Conservation (phyloP, 1,140 invertebrate genomes). For the Lasaia peninsularis region DNA sequence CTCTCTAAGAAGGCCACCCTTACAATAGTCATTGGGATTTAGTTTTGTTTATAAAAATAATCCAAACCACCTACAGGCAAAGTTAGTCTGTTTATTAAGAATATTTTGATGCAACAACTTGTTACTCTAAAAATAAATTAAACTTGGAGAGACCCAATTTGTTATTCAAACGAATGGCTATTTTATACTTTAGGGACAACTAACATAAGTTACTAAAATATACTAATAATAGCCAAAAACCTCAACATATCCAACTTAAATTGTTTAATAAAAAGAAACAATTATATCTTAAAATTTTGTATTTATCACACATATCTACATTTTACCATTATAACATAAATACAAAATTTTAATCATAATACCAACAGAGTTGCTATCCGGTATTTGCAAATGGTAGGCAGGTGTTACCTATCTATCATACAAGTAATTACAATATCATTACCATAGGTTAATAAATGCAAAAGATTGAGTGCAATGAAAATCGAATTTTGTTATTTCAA, state of each 20-base stretch:
- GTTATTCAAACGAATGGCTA: constrained; percentile 50
- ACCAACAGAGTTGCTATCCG: constrained; percentile 74
- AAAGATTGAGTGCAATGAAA: constrained; percentile 78
- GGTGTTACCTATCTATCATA: constrained; percentile 76
- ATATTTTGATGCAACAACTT: constrained; percentile 73
- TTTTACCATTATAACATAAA: constrained; percentile 77
- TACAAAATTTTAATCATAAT: constrained; percentile 78
- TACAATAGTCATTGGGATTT: neutral
- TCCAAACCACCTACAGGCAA: constrained; percentile 64
- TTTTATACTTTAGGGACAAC: constrained; percentile 61
- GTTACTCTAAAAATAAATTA: constrained; percentile 71
- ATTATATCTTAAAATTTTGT: constrained; percentile 77
- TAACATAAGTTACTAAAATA: constrained; percentile 72
- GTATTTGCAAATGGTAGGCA: constrained; percentile 72
- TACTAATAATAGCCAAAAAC: constrained; percentile 63
- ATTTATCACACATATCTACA: constrained; percentile 78
- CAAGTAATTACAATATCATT: constrained; percentile 79
- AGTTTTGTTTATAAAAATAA: constrained; percentile 37
- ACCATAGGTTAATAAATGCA: constrained; percentile 79
- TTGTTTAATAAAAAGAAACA: constrained; percentile 52
- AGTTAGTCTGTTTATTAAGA: constrained; percentile 74
- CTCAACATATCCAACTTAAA: constrained; percentile 7
- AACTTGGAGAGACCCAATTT: constrained; percentile 63
- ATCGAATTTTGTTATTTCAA: constrained; percentile 62
- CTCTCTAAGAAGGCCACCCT: too few relatives aligned